Conservation (phyloP, 64 coral and sea anemone genomes). For the Porites lutea region DNA sequence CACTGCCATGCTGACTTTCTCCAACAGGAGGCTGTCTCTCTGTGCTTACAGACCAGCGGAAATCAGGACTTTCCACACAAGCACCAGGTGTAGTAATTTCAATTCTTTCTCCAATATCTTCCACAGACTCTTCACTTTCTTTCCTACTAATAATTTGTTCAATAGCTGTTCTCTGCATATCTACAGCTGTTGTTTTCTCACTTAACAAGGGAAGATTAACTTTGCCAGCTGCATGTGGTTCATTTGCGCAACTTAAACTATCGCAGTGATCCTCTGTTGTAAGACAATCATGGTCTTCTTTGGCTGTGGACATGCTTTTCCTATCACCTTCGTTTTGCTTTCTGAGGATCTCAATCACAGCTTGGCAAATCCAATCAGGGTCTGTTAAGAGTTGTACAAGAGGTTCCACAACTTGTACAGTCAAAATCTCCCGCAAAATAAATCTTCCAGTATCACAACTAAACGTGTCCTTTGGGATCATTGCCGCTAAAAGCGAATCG, state of each 20-base stretch:
- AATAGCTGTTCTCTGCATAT: background rate
- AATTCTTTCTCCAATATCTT: slow-evolving; percentile 21
- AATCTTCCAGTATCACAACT: slow-evolving; percentile 89
- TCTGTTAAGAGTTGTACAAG: slow-evolving; percentile 76
- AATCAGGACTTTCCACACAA: background rate
- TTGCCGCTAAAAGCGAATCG: slow-evolving; percentile 67
- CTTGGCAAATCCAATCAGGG: slow-evolving; percentile 84
- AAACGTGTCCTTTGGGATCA: slow-evolving; percentile 71
- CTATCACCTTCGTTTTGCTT: background rate
- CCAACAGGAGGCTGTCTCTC: slow-evolving; percentile 21
- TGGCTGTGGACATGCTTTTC: background rate
- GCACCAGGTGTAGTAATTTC: slow-evolving; percentile 2
- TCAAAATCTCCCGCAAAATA: slow-evolving; percentile 92
- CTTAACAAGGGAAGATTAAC: too few relatives aligned
- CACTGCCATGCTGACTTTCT: slow-evolving; percentile 24
- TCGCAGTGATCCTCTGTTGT: background rate
- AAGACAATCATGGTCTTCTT: background rate
- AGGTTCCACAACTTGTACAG: slow-evolving; percentile 67
- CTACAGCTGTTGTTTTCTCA: background rate
- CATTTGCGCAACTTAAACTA: background rate
- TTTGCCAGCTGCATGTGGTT: background rate
- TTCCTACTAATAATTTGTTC: slow-evolving; percentile 1
- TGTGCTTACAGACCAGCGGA: background rate
- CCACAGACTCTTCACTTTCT: slow-evolving; percentile 35
- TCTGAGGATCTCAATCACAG: slow-evolving; percentile 65